Conservation (phyloP, 2,888 invertebrate species). For the Lasioglossum leucozonium region DNA sequence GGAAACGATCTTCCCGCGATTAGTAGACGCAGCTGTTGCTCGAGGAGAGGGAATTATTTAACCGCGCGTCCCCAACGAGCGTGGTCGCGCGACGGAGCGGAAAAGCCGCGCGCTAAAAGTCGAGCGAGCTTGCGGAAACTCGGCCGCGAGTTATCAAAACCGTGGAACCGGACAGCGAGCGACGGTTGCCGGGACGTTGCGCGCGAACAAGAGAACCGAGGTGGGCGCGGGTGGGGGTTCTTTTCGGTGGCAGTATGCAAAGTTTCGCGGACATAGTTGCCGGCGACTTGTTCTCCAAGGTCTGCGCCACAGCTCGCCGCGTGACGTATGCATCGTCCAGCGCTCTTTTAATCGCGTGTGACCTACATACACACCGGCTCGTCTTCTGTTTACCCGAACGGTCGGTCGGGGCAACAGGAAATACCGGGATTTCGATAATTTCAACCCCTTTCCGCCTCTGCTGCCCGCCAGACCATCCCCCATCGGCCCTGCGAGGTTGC, state of each 20-base stretch:
- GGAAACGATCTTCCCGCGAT: not conserved
- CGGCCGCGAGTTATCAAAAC: not conserved
- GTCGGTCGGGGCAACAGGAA: not conserved
- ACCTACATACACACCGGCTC: conserved; percentile 47
- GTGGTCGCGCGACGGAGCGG: not conserved
- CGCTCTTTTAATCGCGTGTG: conserved; percentile 58
- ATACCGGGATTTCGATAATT: conserved; percentile 12
- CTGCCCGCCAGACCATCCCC: too few species aligned
- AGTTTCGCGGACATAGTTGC: conserved; percentile 6
- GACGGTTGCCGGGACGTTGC: not conserved
- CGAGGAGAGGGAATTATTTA: conserved; percentile 21
- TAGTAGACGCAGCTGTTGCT: conserved; percentile 17
- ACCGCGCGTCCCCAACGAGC: not conserved
- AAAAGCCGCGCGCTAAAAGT: too few species aligned
- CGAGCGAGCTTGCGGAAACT: not conserved
- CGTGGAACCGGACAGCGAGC: not conserved
- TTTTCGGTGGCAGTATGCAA: too few species aligned
- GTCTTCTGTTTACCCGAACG: conserved; percentile 48
- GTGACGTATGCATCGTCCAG: conserved; percentile 56
- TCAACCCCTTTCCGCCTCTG: not conserved
- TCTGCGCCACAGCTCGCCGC: conserved; percentile 39
- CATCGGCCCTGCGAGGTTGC: not conserved
- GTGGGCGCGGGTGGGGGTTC: not conserved
- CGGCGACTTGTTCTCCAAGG: conserved; percentile 47
- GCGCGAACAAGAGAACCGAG: not conserved